These are phyloP conservation scores for Aulostomus chinensis DNA, from an alignment of 2,797 vertebrate genomes.

Conservation along the genomic window DNA sequence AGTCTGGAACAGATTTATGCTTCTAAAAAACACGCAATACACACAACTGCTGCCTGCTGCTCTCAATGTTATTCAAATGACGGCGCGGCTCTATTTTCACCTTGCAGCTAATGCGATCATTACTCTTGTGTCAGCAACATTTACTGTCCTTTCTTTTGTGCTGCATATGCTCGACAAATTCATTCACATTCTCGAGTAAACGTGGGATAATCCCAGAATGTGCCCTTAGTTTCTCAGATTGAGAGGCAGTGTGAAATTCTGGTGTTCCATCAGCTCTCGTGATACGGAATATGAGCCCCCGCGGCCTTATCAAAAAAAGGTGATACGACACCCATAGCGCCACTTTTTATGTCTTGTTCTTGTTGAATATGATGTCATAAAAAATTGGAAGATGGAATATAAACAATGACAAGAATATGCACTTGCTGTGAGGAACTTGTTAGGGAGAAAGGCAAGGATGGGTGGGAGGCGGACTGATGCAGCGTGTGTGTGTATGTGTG, in stretches of 20 bases:
- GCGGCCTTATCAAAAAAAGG: slow-evolving; percentile 34
- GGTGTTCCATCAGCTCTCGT: slow-evolving; percentile 11
- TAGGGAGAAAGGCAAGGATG: not conserved
- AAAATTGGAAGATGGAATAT: slow-evolving; percentile 16
- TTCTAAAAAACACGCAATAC: slow-evolving; percentile 20
- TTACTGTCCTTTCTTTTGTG: slow-evolving; percentile 32
- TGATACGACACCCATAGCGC: slow-evolving; percentile 23
- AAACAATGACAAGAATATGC: slow-evolving; percentile 31
- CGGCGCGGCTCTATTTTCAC: slow-evolving; percentile 61
- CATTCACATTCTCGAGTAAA: slow-evolving; percentile 23
- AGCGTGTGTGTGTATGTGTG: not conserved
- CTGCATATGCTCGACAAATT: slow-evolving; percentile 32
- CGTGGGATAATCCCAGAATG: slow-evolving; percentile 41
- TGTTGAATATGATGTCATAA: slow-evolving; percentile 5
- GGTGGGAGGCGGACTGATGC: too few relatives aligned
- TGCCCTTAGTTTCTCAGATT: slow-evolving; percentile 11
- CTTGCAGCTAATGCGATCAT: slow-evolving; percentile 56
- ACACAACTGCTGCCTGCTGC: slow-evolving; percentile 29
- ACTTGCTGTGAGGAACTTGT: slow-evolving; percentile 18
- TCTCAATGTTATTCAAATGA: slow-evolving; percentile 61
- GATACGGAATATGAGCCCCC: slow-evolving; percentile 14
- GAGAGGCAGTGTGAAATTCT: slow-evolving; percentile 31
- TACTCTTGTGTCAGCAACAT: slow-evolving; percentile 62
- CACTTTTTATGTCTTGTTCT: slow-evolving; percentile 27
- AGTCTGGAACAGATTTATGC: slow-evolving; percentile 25